phyloP scores from a whole-genome alignment of 2,113 vertebrate genomes.

The Antennarius striatus region DNA sequence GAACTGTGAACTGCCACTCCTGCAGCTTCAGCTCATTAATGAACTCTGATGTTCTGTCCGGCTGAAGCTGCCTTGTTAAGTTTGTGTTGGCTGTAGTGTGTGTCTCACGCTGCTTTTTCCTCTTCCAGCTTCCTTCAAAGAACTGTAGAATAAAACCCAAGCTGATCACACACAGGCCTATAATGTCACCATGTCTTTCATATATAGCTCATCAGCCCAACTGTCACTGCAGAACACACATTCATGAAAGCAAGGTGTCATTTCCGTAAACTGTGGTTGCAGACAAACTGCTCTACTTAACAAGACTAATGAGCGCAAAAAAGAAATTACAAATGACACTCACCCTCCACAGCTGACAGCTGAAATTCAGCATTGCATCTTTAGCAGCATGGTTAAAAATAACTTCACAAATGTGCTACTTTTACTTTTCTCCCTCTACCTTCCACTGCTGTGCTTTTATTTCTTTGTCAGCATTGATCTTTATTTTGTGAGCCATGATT shows the following conservation, averaged over 20 bases:
- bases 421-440: background rate
- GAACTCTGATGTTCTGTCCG: conserved; percentile 10
- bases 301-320: conserved; percentile 34
- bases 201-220: too few relatives aligned
- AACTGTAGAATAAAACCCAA: background rate
- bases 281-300: conserved; percentile 19
- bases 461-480: conserved; percentile 24
- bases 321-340: conserved; percentile 20
- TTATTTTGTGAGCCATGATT: background rate
- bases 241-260: conserved; percentile 13
- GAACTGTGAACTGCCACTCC: conserved; percentile 42
- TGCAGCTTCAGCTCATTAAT: conserved; percentile 36
- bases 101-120: background rate
- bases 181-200: background rate
- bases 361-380: conserved; percentile 28
- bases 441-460: background rate
- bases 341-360: conserved; percentile 28
- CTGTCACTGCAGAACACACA: background rate
- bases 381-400: conserved; percentile 50
- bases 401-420: conserved; percentile 32
- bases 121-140: conserved; percentile 3
- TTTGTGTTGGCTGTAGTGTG: background rate
- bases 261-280: conserved; percentile 2
- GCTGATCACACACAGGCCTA: background rate
- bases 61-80: conserved; percentile 5